Percentiles rank a stretch among this genome's conserved stretches.
These are phyloP conservation scores for Lasiommata megera DNA, from an alignment of 2,888 invertebrate species.

Conservation along the genomic window DNA sequence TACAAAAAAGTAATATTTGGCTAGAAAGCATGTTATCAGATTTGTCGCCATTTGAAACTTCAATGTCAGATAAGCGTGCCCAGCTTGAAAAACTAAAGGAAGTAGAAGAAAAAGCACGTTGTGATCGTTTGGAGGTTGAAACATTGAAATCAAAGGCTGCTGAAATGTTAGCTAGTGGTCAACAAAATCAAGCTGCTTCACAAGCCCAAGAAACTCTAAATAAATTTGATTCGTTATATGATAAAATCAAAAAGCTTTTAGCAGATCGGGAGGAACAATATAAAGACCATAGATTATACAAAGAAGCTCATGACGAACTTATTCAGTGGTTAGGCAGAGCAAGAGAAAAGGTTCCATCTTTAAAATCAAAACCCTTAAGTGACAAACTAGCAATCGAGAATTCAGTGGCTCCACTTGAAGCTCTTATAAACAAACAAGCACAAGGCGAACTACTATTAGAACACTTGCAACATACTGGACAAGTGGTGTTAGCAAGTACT, in stretches of 20 bases:
- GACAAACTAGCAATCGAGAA: conserved; percentile 95
- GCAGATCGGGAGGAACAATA: conserved; percentile 92
- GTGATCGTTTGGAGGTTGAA: conserved; percentile 95
- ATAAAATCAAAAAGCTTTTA: conserved; percentile 88
- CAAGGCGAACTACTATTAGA: conserved; percentile 94
- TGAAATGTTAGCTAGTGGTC: conserved; percentile 92
- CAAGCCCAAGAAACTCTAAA: conserved; percentile 93
- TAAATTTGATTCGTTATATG: conserved; percentile 90
- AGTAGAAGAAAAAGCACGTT: conserved; percentile 92
- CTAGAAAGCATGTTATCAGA: conserved; percentile 88
- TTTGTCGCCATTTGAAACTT: conserved; percentile 87
- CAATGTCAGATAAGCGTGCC: conserved; percentile 91
- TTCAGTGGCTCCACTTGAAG: conserved; percentile 92
- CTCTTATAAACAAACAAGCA: conserved; percentile 92
- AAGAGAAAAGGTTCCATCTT: conserved; percentile 92
- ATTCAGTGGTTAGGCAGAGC: conserved; percentile 93
- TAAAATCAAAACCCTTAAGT: conserved; percentile 91
- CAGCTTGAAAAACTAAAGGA: conserved; percentile 93
- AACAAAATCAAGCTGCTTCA: conserved; percentile 90
- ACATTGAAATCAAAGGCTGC: conserved; percentile 90
- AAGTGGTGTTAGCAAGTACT: conserved; percentile 92
- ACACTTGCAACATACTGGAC: conserved; percentile 92
- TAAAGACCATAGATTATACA: conserved; percentile 93
- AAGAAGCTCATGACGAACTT: conserved; percentile 94
- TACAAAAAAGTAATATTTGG: conserved; percentile 90